phyloP scores from a whole-genome alignment of 1,140 invertebrate genomes.

The Drosophila jambulina region DNA sequence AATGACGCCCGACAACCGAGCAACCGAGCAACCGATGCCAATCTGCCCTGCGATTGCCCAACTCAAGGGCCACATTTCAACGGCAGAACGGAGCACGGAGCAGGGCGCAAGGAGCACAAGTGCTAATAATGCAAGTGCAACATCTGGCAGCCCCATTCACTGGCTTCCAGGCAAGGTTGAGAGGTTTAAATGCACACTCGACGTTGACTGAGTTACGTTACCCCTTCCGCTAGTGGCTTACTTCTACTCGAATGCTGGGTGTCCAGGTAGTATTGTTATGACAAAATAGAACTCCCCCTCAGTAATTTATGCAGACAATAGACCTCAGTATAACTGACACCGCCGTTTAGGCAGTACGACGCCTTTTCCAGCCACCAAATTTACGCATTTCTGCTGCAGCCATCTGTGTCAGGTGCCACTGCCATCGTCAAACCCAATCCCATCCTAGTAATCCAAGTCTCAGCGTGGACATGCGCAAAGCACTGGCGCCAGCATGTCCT shows the following conservation, averaged over 20 bases:
- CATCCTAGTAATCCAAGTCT: conserved; percentile 18
- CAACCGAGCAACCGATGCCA: conserved; percentile 4
- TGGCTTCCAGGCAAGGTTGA: not conserved
- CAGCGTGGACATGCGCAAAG: conserved; percentile 27
- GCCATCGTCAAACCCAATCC: not conserved
- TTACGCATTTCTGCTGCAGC: conserved; percentile 48
- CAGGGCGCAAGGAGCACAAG: not conserved
- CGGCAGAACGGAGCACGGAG: not conserved
- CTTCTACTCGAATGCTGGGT: no score
- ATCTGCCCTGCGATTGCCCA: conserved; percentile 1
- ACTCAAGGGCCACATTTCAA: conserved; percentile 7
- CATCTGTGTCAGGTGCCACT: conserved; percentile 44
- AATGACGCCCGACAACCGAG: not conserved
- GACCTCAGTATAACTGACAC: conserved; percentile 8
- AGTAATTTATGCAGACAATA: not conserved
- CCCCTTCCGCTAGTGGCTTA: not conserved
- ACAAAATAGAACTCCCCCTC: not conserved
- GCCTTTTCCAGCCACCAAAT: conserved; percentile 55
- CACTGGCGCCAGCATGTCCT: conserved; percentile 50
- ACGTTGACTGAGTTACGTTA: not conserved
- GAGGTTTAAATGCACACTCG: conserved; percentile 1
- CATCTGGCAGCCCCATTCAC: conserved; percentile 2
- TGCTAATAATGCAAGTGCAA: not conserved
- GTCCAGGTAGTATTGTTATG: not conserved
- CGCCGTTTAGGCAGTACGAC: conserved; percentile 13